A percentile compares a stretch with the other conserved stretches of the same genome.
Conservation (phyloP, 2,888 invertebrate species). For the Apotomis turbidana region DNA sequence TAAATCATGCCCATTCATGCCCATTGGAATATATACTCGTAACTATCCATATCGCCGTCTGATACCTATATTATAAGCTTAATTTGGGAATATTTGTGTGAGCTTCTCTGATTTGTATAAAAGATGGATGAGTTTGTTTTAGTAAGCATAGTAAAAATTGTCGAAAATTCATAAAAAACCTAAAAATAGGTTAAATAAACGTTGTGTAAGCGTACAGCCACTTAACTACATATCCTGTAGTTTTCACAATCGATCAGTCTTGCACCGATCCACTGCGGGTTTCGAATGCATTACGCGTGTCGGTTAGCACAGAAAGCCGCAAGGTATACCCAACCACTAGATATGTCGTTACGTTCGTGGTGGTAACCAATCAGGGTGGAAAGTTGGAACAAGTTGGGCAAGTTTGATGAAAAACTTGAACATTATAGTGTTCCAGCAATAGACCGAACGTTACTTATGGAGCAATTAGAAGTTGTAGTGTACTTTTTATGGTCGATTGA, state of each 20-base stretch:
- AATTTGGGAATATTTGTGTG: no score
- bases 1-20: no score
- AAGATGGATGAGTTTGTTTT: no score
- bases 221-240: neutral
- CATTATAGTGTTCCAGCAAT: constrained; percentile 15
- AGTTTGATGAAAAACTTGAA: constrained; percentile 34
- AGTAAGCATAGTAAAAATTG: no score
- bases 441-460: neutral
- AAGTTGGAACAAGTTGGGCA: neutral
- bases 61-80: no score
- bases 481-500: neutral
- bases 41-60: no score
- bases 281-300: neutral
- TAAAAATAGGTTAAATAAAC: neutral
- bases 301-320: neutral
- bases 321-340: constrained; percentile 2
- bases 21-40: no score
- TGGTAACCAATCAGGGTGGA: constrained; percentile 17
- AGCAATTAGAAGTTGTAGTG: neutral
- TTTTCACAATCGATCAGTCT: neutral
- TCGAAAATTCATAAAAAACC: neutral
- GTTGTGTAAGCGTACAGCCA: neutral
- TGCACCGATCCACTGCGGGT: neutral
- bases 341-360: neutral
- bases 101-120: no score